A percentile compares a stretch with the other conserved stretches of the same genome.
Evolutionary conservation across 2,888 invertebrate species (phyloP).

Genomic region (Hyppa rectilinea): DNA sequence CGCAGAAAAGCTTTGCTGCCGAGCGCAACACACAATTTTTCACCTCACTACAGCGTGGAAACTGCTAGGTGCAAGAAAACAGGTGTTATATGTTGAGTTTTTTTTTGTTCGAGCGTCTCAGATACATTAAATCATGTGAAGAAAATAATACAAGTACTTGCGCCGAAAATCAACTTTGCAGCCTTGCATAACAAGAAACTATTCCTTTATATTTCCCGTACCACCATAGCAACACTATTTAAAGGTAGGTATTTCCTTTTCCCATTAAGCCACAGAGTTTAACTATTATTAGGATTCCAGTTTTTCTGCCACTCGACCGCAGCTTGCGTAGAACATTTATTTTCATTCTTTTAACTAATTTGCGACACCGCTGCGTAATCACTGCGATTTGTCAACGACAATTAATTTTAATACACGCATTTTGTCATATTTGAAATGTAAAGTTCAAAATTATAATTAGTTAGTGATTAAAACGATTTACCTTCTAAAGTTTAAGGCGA

Average conservation of each 20-base stretch:
- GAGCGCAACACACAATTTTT: too few relatives aligned
- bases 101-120: too few relatives aligned
- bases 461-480: neutral
- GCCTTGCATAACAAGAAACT: too few relatives aligned
- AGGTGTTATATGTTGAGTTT: too few relatives aligned
- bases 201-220: neutral
- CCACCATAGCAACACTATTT: constrained; percentile 43
- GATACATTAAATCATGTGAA: too few relatives aligned
- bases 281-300: constrained; percentile 48
- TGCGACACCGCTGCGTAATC: constrained; percentile 43
- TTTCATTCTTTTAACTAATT: constrained; percentile 39
- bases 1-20: too few relatives aligned
- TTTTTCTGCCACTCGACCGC: constrained; percentile 55
- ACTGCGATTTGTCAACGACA: constrained; percentile 57
- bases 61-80: too few relatives aligned
- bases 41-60: too few relatives aligned
- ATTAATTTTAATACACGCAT: constrained; percentile 52
- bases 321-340: constrained; percentile 39
- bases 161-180: too few relatives aligned
- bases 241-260: constrained; percentile 52
- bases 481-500: neutral
- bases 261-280: constrained; percentile 22
- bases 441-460: neutral
- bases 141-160: too few relatives aligned
- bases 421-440: neutral